Evolutionary conservation across 2,797 vertebrate species (phyloP).

Genomic region (Anolis apletophallus): DNA sequence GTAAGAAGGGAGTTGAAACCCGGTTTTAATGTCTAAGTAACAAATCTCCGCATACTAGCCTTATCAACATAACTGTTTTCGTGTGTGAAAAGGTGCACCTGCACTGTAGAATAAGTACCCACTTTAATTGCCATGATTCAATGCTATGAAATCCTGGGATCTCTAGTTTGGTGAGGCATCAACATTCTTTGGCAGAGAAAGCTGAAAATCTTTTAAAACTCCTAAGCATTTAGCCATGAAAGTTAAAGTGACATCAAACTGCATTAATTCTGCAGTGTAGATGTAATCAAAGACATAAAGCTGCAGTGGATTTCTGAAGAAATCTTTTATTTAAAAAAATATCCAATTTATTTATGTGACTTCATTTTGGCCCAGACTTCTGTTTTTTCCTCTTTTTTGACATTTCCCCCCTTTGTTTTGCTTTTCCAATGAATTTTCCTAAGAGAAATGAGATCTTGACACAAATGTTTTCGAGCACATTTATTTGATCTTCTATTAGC

Average conservation of each 20-base stretch:
- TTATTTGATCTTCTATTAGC: conserved; percentile 26
- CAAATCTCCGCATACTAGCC: background rate
- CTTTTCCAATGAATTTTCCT: background rate
- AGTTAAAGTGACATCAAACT: too few species aligned
- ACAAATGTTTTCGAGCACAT: conserved; percentile 42
- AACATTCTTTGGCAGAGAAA: too few species aligned
- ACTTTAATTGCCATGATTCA: too few species aligned
- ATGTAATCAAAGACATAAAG: background rate
- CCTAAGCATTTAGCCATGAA: too few species aligned
- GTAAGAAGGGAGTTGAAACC: background rate
- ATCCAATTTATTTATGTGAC: background rate
- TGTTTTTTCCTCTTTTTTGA: background rate
- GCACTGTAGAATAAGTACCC: too few species aligned
- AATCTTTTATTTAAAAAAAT: background rate
- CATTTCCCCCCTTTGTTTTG: background rate
- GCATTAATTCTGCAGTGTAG: too few species aligned
- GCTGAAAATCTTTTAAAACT: too few species aligned
- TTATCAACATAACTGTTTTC: background rate
- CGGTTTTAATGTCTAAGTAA: background rate
- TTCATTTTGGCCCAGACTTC: background rate
- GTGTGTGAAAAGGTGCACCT: background rate
- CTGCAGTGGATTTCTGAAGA: background rate
- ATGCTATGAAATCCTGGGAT: too few species aligned
- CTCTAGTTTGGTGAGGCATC: too few species aligned
- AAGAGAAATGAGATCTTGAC: conserved; percentile 52